These are phyloP conservation scores for Trissolcus basalis DNA, from an alignment of 1,140 invertebrate species.

Conservation along the genomic window DNA sequence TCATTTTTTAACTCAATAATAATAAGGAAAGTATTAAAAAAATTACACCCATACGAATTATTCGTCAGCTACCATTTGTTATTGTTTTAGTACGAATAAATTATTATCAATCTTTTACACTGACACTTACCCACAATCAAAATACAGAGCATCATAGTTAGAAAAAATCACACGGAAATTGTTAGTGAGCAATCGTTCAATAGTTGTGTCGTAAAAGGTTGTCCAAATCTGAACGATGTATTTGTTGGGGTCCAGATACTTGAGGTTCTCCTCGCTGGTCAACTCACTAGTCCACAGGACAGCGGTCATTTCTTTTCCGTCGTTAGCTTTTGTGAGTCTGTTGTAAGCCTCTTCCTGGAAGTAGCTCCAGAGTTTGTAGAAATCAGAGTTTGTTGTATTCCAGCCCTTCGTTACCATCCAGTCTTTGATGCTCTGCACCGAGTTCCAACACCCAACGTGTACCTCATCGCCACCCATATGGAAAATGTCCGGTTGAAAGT, in stretches of 20 bases:
- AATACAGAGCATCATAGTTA: slow-evolving; percentile 89
- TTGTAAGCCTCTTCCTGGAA: slow-evolving; percentile 83
- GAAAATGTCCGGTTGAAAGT: slow-evolving; percentile 85
- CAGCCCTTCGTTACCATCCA: slow-evolving; percentile 83
- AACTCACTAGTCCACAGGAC: slow-evolving; percentile 90
- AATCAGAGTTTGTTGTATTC: slow-evolving; percentile 78
- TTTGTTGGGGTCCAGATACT: slow-evolving; percentile 82
- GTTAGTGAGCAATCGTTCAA: slow-evolving; percentile 81
- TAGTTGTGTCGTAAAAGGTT: slow-evolving; percentile 78
- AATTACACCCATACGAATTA: too few species aligned
- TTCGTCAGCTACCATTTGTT: too few species aligned
- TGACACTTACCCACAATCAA: slow-evolving; percentile 89
- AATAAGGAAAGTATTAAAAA: too few species aligned
- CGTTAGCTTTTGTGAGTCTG: slow-evolving; percentile 72
- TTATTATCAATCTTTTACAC: too few species aligned
- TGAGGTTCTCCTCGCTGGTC: slow-evolving; percentile 81
- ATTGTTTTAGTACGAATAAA: too few species aligned
- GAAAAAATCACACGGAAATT: slow-evolving; percentile 86
- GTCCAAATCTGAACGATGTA: slow-evolving; percentile 93
- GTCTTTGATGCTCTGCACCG: slow-evolving; percentile 79
- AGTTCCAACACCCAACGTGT: slow-evolving; percentile 86
- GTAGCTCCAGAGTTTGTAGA: slow-evolving; percentile 85
- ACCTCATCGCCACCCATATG: slow-evolving; percentile 95
- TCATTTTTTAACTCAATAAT: too few species aligned
- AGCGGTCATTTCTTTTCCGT: slow-evolving; percentile 78